phyloP scores from a whole-genome alignment of 2,888 invertebrate genomes.

The Hartigia nigra region DNA sequence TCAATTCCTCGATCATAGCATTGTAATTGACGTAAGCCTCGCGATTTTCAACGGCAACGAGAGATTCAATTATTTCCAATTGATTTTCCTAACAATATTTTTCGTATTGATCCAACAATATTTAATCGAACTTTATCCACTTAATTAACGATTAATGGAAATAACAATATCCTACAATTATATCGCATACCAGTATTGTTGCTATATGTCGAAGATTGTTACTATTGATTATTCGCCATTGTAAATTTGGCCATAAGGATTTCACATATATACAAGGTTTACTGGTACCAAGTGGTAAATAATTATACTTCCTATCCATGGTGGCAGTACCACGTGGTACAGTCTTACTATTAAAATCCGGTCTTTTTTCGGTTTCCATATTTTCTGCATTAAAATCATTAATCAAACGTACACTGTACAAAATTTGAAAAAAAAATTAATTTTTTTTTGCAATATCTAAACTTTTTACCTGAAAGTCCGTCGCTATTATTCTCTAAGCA shows the following conservation, averaged over 20 bases:
- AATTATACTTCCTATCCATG: constrained; percentile 66
- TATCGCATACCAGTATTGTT: constrained; percentile 69
- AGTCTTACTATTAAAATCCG: constrained; percentile 59
- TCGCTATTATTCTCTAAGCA: constrained; percentile 18
- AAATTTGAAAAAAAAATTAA: no score
- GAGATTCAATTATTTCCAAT: constrained; percentile 60
- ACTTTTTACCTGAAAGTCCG: constrained; percentile 18
- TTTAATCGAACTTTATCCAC: no score
- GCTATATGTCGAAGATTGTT: constrained; percentile 75
- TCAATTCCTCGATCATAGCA: constrained; percentile 56
- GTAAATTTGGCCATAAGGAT: constrained; percentile 74
- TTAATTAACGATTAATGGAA: no score
- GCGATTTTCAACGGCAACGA: constrained; percentile 52
- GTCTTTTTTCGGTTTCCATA: constrained; percentile 30
- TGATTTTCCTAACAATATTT: constrained; percentile 56
- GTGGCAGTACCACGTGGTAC: constrained; percentile 64
- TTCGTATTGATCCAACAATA: background rate
- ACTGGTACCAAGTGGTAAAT: constrained; percentile 66
- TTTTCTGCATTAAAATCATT: constrained; percentile 43
- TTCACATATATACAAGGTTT: constrained; percentile 77
- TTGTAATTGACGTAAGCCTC: constrained; percentile 55
- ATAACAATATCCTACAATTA: background rate
- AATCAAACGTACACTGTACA: background rate
- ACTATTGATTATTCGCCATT: constrained; percentile 74
- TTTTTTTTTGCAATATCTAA: no score